These are phyloP conservation scores for Tenebrosternarchus preto DNA, from an alignment of 2,113 vertebrate genomes.

Conservation along the genomic window DNA sequence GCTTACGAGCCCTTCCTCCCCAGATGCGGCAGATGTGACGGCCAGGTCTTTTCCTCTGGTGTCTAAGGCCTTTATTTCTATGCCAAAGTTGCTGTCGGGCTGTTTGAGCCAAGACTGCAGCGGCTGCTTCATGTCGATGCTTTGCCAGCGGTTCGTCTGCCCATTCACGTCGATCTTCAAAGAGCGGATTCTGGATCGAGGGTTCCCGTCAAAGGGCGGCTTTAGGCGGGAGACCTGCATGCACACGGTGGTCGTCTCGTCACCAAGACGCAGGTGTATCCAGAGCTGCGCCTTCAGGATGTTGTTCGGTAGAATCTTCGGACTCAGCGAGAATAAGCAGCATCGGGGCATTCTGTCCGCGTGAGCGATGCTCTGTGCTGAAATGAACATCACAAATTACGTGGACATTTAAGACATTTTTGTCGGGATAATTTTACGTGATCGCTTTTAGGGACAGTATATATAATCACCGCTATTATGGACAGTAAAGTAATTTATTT, in stretches of 20 bases:
- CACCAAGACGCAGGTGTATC: constrained; percentile 84
- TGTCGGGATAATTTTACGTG: too few relatives aligned
- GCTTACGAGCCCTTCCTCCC: constrained; percentile 87
- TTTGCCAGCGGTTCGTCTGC: constrained; percentile 86
- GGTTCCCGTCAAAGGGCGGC: constrained; percentile 77
- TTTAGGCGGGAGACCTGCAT: constrained; percentile 85
- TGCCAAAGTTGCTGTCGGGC: constrained; percentile 85
- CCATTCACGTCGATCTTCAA: constrained; percentile 84
- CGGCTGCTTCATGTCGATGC: constrained; percentile 85
- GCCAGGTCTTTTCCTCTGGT: constrained; percentile 82
- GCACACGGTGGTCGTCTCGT: constrained; percentile 82
- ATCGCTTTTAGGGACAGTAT: too few relatives aligned
- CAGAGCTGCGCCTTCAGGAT: constrained; percentile 87
- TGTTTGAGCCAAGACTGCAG: constrained; percentile 88
- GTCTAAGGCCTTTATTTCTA: constrained; percentile 89
- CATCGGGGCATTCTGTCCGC: constrained; percentile 82
- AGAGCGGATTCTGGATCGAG: constrained; percentile 82
- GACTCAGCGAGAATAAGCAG: constrained; percentile 88
- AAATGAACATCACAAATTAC: constrained; percentile 42
- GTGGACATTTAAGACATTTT: neutral
- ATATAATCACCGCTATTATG: too few relatives aligned
- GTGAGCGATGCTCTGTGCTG: constrained; percentile 80
- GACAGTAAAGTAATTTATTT: too few relatives aligned
- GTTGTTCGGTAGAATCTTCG: constrained; percentile 86
- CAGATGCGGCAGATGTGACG: constrained; percentile 81